Percentiles rank a stretch among this genome's conserved stretches.
Evolutionary conservation across 2,113 vertebrate genomes (phyloP).

Genomic region (Crotalus helleri): DNA sequence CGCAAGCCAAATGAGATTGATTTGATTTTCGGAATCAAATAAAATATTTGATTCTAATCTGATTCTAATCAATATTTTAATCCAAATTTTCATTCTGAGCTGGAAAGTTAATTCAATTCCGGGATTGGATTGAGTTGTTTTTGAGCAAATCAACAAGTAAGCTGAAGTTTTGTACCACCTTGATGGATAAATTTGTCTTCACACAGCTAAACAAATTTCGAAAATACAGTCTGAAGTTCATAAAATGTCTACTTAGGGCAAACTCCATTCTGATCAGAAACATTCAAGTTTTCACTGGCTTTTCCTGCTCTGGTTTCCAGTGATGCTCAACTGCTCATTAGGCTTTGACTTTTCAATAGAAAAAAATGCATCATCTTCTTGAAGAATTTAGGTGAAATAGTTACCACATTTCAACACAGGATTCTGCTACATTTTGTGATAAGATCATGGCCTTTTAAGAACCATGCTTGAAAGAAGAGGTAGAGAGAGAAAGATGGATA

Average conservation of each 20-base stretch:
- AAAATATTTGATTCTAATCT: too few species aligned
- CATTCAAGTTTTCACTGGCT: not conserved
- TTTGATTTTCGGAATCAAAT: too few species aligned
- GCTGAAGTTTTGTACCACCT: too few species aligned
- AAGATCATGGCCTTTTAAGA: not conserved
- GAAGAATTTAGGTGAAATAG: not conserved
- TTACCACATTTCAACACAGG: not conserved
- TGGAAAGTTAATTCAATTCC: too few species aligned
- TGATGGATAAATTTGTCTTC: not conserved
- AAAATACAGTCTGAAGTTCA: too few species aligned
- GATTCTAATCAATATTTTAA: too few species aligned
- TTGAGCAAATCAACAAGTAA: too few species aligned
- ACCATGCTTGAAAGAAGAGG: too few species aligned
- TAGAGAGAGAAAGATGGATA: not conserved
- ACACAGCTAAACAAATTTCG: not conserved
- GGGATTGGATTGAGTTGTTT: too few species aligned
- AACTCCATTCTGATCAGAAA: not conserved
- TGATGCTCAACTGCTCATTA: not conserved
- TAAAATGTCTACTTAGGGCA: not conserved
- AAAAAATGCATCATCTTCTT: not conserved
- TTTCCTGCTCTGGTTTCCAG: too few species aligned
- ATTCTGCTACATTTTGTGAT: constrained; percentile 16
- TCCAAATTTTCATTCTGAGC: too few species aligned
- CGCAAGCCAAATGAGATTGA: too few species aligned
- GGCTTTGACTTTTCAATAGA: not conserved